Evolutionary conservation across 1,140 invertebrate species (phyloP).

Genomic region (Philaenus spumarius): DNA sequence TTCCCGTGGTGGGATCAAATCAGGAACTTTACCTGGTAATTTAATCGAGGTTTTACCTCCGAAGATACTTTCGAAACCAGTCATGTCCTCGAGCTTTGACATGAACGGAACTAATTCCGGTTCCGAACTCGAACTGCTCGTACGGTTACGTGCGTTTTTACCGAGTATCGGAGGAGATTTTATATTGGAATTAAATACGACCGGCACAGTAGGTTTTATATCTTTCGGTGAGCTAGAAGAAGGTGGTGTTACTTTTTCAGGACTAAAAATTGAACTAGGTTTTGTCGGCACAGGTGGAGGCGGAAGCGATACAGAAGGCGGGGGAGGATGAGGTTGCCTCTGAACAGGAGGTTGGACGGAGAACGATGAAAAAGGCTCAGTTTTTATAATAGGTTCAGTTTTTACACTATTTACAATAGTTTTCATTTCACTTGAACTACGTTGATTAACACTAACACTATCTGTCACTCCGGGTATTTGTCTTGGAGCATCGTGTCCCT

Average conservation of each 20-base stretch:
- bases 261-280: constrained; percentile 43
- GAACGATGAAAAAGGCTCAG: background rate
- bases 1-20: constrained; percentile 23
- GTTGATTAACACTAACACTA: too few species aligned
- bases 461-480: background rate
- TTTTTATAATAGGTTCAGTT: too few species aligned
- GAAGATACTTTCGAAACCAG: constrained; percentile 40
- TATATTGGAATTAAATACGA: constrained; percentile 21
- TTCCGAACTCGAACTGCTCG: constrained; percentile 36
- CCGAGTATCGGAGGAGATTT: constrained; percentile 15
- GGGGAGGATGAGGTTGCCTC: constrained; percentile 20
- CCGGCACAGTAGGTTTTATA: constrained; percentile 22
- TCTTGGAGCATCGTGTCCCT: background rate
- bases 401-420: too few species aligned
- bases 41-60: constrained; percentile 34
- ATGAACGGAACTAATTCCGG: constrained; percentile 38
- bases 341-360: constrained; percentile 10
- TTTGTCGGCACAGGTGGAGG: constrained; percentile 22
- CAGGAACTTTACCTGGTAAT: constrained; percentile 29
- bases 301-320: constrained; percentile 21
- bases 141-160: constrained; percentile 29
- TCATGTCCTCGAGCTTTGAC: constrained; percentile 39
- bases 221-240: constrained; percentile 29
- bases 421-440: too few species aligned
- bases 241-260: constrained; percentile 41